These are phyloP conservation scores for Vollenhovia emeryi DNA, from an alignment of 1,140 invertebrate genomes.

Conservation along the genomic window DNA sequence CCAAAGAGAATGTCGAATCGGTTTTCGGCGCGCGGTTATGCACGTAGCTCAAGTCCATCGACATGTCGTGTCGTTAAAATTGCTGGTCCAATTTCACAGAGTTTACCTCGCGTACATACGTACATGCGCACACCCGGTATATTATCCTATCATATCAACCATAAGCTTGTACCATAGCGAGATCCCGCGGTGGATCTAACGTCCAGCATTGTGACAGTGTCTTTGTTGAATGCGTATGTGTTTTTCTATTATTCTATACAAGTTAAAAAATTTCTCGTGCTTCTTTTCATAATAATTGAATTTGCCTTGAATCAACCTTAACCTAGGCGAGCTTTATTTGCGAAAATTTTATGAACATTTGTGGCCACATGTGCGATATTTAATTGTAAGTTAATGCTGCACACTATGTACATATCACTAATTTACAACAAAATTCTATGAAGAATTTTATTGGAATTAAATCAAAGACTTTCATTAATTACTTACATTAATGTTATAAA, in stretches of 20 bases:
- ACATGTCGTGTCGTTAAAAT: conserved; percentile 47
- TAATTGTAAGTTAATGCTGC: too few relatives aligned
- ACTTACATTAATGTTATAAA: background rate
- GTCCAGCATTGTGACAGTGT: background rate
- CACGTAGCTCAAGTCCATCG: conserved; percentile 38
- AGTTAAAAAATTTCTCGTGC: background rate
- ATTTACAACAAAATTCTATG: background rate
- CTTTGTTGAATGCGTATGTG: background rate
- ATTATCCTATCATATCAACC: conserved; percentile 42
- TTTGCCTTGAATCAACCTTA: background rate
- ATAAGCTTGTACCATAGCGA: background rate
- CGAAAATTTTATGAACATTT: background rate
- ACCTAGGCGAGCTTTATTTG: background rate
- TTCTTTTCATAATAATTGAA: background rate
- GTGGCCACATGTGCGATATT: background rate
- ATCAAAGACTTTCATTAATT: background rate
- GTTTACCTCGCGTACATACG: conserved; percentile 14
- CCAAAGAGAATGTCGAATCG: conserved; percentile 1
- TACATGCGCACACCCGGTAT: conserved; percentile 6
- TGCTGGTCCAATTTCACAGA: conserved; percentile 43
- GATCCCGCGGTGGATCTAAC: background rate
- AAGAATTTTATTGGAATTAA: background rate
- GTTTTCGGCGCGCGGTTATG: background rate
- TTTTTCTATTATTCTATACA: background rate
- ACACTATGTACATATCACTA: background rate